Evolutionary conservation across 1,140 invertebrate genomes (phyloP), one percentile per base, ranked within the genome.

Genomic region (Brachionus koreanus): DNA sequence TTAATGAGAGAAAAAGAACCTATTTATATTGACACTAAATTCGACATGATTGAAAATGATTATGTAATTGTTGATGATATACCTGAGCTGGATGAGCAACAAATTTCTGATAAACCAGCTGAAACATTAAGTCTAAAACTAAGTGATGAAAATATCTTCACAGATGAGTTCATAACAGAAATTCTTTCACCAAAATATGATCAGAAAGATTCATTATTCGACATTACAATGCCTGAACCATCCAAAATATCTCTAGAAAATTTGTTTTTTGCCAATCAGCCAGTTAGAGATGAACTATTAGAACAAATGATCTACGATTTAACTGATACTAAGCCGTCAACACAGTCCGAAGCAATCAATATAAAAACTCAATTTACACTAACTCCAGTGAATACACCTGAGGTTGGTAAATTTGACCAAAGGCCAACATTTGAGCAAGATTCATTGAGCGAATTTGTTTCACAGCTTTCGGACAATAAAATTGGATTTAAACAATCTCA

Each of bases 141-240:
- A 39, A 39, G 2, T 4, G 35, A 39, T 19, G 65, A 69, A 39
- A 19, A 69, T 9, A 37, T 37, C 5, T 69, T 69, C 1, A 69
- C 65, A 39, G 65, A 69, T 16, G 65, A 69, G 5, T 69, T 69
- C 37, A 69, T 69, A 9, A 69, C 65, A 16, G 65, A 69, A 39
- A 69, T 69, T 39, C 16, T 69, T 3, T 69, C 65, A 13, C 65
- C 65, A 19, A 69, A 69, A 39, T 37, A 39, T 9, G 35, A 69
- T 12, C 35, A 39, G 39, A 39, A 35, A 69, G 35, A 37, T 7
- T 57, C 49, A 57, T 9, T 57, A 57, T 57, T 57, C 9, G 49
- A 57, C 49, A 57, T 16, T 19, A 57, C 49, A 19, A 16, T 57
- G 49, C 49, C 49, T 23, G 49, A 57, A 57, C 49, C 49, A 57